Conservation (phyloP, 1,140 invertebrate species). For the Phenacoccus solenopsis region DNA sequence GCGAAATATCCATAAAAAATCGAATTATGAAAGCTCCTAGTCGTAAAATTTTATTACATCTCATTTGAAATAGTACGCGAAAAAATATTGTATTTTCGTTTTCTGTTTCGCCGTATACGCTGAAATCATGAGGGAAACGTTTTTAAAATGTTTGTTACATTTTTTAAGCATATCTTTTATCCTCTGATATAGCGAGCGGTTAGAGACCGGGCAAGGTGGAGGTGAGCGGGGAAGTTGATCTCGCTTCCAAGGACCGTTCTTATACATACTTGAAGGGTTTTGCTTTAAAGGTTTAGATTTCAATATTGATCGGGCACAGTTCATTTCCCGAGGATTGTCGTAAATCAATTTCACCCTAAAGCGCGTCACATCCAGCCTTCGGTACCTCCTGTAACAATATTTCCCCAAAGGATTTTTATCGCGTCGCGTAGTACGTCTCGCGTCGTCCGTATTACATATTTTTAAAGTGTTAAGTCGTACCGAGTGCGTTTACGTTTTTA, state of each 20-base stretch:
- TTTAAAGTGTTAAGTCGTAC: constrained; percentile 6
- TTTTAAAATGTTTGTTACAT: not conserved
- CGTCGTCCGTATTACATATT: not conserved
- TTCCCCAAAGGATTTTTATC: constrained; percentile 12
- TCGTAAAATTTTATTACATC: constrained; percentile 12
- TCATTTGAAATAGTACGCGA: constrained; percentile 8
- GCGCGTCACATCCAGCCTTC: not conserved
- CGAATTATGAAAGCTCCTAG: not conserved
- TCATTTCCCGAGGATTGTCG: constrained; percentile 16
- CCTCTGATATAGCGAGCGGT: not conserved
- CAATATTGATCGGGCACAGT: constrained; percentile 13
- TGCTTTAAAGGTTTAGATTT: constrained; percentile 7
- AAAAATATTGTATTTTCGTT: not conserved
- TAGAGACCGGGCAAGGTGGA: not conserved
- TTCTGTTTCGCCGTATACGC: not conserved
- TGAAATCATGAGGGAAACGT: not conserved
- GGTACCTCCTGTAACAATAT: not conserved
- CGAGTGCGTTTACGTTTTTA: too few relatives aligned
- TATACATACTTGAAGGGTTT: not conserved
- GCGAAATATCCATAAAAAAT: constrained; percentile 13
- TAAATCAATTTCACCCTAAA: constrained; percentile 12
- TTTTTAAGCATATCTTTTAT: constrained; percentile 3
- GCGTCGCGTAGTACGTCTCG: not conserved
- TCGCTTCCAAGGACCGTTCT: not conserved
- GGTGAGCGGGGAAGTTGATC: not conserved